Evolutionary conservation across 2,797 vertebrate genomes (phyloP), one percentile per base, ranked within the genome.

Genomic region (Coregonus suidteri): DNA sequence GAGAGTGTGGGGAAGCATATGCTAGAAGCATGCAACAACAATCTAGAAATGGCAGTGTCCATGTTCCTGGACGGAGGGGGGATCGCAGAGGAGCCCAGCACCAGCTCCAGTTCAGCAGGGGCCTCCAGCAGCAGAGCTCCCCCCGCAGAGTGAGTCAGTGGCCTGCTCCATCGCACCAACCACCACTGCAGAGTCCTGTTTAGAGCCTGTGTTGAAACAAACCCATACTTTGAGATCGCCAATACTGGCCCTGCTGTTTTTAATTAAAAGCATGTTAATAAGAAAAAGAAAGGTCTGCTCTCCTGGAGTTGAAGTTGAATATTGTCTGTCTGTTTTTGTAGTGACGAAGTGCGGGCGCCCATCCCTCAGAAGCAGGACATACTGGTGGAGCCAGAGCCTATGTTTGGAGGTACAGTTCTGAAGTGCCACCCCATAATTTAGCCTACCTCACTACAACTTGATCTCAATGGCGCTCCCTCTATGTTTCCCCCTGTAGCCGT

Each of bases 311-410:
- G 11, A 47, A 47, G 9, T 47, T 47, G 11, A 47, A 47, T 47
- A 47, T 47, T 3, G 41, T 47, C 41, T 3, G 41, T 47, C 41
- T 56, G 62, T 86, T 88, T 71, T 84, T 77, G 78, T 85, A 99
- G 98, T 92, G 98, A 96, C 87, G 95, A 99, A 82, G 97, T 99
- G 69, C 95, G 98, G 92, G 98, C 98, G 70, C 98, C 98, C 31
- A 99, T 99, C 95, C 98, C 98, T 84, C 98, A 99, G 87, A 99
- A 99, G 86, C 98, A 99, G 85, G 98, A 99, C 91, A 99, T 99
- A 91, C 87, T 99, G 84, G 98, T 99, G 82, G 98, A 99, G 86
- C 98, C 98, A 67, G 98, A 99, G 87, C 97, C 97, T 16, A 91
- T 99, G 80, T 99, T 99, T 94, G 97, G 97, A 94, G 98, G 95